Conservation (phyloP, 35 echinoderm and acorn worm genomes). For the Acanthaster planci region DNA sequence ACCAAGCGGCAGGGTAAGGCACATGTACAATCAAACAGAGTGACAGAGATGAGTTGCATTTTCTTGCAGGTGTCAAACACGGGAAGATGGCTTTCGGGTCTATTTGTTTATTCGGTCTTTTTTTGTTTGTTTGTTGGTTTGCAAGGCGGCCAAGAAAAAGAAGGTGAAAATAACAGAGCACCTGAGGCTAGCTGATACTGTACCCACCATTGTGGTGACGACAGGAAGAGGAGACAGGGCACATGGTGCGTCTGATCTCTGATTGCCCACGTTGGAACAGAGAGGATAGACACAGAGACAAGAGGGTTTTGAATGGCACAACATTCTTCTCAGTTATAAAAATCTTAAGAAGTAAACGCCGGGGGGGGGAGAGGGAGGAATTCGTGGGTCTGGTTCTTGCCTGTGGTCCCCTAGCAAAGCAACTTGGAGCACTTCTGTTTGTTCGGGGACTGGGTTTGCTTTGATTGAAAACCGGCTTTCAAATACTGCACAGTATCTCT, state of each 20-base stretch:
- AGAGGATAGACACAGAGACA: constrained; percentile 7
- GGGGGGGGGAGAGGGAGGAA: too few species aligned
- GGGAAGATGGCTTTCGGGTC: neutral
- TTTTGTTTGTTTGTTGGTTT: too few species aligned
- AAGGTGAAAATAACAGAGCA: neutral
- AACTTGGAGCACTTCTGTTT: too few species aligned
- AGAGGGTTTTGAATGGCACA: constrained; percentile 14
- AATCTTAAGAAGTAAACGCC: too few species aligned
- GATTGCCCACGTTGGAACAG: neutral
- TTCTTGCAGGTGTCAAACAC: constrained; percentile 4
- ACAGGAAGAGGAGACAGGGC: neutral
- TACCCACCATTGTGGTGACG: constrained; percentile 30
- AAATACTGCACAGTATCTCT: too few species aligned
- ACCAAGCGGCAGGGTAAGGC: neutral
- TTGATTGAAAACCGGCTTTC: too few species aligned
- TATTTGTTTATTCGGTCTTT: too few species aligned
- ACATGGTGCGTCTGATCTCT: constrained; percentile 12
- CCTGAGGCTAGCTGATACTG: neutral
- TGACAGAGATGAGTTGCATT: neutral
- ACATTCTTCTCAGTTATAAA: neutral
- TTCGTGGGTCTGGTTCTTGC: too few species aligned
- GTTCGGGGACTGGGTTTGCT: too few species aligned
- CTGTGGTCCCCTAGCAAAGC: too few species aligned
- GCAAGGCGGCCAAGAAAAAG: too few species aligned
- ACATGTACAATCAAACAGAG: neutral